Evolutionary conservation across 2,113 vertebrate species (phyloP).

Genomic region (Nothobranchius kuhntae): DNA sequence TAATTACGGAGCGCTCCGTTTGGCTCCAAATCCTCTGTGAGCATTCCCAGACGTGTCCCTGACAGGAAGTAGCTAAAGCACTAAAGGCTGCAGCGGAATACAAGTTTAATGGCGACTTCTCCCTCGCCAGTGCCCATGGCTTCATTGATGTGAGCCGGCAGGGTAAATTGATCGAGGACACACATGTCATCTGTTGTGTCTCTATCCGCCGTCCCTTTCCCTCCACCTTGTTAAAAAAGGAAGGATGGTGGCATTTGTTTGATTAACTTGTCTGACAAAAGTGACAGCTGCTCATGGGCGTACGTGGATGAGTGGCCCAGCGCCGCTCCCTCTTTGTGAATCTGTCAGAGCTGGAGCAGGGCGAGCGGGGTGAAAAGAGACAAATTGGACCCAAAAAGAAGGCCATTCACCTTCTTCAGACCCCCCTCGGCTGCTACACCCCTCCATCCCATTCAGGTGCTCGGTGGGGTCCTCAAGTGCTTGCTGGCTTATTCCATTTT

Average conservation of each 20-base stretch:
- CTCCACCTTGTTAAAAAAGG: conserved; percentile 88
- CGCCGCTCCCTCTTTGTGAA: conserved; percentile 99
- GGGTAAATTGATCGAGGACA: conserved; percentile 65
- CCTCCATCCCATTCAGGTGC: conserved; percentile 93
- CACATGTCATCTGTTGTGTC: conserved; percentile 66
- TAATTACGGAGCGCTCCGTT: conserved; percentile 71
- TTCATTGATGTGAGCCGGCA: conserved; percentile 60
- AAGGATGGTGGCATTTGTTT: conserved; percentile 99
- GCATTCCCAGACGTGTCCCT: conserved; percentile 39
- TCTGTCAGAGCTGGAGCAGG: conserved; percentile 98
- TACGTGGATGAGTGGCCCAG: conserved; percentile 98
- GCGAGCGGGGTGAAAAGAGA: conserved; percentile 98
- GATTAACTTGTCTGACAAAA: conserved; percentile 99
- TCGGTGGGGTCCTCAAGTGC: conserved; percentile 97
- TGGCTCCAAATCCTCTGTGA: conserved; percentile 56
- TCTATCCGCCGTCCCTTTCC: conserved; percentile 50
- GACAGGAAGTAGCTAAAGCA: conserved; percentile 50
- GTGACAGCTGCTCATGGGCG: conserved; percentile 98
- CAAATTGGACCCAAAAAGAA: conserved; percentile 99
- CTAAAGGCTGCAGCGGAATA: conserved; percentile 53
- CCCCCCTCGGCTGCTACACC: conserved; percentile 80
- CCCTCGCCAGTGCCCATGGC: conserved; percentile 56
- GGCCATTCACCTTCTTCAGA: conserved; percentile 98
- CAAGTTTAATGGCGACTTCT: conserved; percentile 70
- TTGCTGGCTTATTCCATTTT: conserved; percentile 99